These are phyloP conservation scores for Leptodirus hochenwartii DNA, from an alignment of 2,888 invertebrate species.

Conservation along the genomic window DNA sequence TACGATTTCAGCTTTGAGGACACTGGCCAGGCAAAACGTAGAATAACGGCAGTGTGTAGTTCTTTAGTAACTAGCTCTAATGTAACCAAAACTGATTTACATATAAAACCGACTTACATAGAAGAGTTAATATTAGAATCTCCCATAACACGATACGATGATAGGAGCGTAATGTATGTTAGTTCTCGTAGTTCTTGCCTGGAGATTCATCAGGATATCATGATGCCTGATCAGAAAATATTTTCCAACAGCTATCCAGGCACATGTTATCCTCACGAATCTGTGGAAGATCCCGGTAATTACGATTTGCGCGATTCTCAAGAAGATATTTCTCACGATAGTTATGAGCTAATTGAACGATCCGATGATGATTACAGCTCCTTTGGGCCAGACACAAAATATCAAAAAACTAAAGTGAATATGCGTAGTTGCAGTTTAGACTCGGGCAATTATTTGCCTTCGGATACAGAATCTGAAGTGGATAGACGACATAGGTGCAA, in stretches of 20 bases:
- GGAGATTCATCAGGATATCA: constrained; percentile 48
- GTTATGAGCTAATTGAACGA: constrained; percentile 69
- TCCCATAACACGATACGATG: constrained; percentile 55
- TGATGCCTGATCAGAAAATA: constrained; percentile 46
- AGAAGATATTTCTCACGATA: constrained; percentile 76
- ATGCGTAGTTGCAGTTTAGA: constrained; percentile 53
- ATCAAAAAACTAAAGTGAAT: constrained; percentile 19
- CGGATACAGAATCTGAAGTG: constrained; percentile 48
- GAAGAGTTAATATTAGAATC: constrained; percentile 39
- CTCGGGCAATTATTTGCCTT: constrained; percentile 59
- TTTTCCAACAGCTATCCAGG: constrained; percentile 80
- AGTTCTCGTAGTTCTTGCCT: constrained; percentile 40
- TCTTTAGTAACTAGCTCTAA: constrained; percentile 9
- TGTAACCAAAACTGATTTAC: too few species aligned
- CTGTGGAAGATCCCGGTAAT: constrained; percentile 42
- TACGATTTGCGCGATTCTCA: constrained; percentile 53
- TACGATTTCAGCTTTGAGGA: constrained; percentile 61
- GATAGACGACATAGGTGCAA: constrained; percentile 38
- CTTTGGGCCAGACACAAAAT: constrained; percentile 23
- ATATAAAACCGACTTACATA: too few species aligned
- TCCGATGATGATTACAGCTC: constrained; percentile 42
- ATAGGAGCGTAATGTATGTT: constrained; percentile 42
- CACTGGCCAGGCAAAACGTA: constrained; percentile 44
- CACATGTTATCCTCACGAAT: constrained; percentile 42
- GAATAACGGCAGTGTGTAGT: constrained; percentile 25